Base-by-base conservation (phyloP, 2,888 invertebrate species). In the Pharmacophagus antenor region DNA sequence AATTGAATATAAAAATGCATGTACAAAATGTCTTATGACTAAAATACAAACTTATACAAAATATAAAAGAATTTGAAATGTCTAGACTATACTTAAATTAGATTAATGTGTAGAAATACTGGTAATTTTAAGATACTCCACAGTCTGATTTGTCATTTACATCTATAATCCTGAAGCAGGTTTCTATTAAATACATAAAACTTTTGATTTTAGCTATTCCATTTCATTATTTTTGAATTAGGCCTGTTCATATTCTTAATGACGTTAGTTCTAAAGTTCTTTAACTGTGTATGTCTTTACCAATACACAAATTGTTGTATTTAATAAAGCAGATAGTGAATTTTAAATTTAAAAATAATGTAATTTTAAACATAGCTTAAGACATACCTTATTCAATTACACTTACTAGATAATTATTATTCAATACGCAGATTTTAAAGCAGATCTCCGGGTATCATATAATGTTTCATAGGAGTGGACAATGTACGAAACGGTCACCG, bases 401-500 rank as follows among this genome's bases (percentile, higher is more conserved):
- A 61, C 50, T 27, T 61, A 60, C 37, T 52, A 54, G 22, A 4
- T 56, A 50, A 47, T 60, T 50, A 51, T 55, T 55, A 52, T 52
- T 58, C 31, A 50, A 55, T 58, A 49, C 58, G 17, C 46, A 49
- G 22, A 52, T 41, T 58, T 51, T 50, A 31, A 61, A 52, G 51
- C 56, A 37, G 47, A 44, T 12, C 27, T 31, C 25, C 10, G 18
- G 17, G 20, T 23, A 23, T n/a, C 42, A n/a, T 23, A 42, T 37
- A 44, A 42, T 50, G 23, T 50, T 27, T 27, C 37, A n/a, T 41
- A 42, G 53, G 65, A 53, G 63, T 65, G 67, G 71, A 71, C 75
- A 77, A 78, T 80, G 78, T 74, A 75, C 80, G 77, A 72, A 64
- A 66, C 64, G 65, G 70, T 69, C 79, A 72, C 77, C 78, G 73